These are phyloP conservation scores for Marmota monax DNA, from an alignment of 2,113 vertebrate genomes.

Conservation along the genomic window DNA sequence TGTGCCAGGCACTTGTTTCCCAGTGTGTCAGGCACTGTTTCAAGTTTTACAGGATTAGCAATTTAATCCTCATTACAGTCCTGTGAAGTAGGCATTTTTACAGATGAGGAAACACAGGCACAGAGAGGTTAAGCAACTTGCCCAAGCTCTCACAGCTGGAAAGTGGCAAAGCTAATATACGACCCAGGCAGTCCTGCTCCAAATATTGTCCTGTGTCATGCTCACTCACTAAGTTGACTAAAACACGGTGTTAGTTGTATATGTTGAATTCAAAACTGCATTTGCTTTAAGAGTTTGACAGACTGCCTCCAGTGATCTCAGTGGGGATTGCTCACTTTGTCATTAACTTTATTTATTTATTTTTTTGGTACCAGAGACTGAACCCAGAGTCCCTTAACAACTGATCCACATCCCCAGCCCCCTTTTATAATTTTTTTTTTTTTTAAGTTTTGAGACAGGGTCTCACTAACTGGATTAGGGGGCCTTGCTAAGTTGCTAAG, in stretches of 20 bases:
- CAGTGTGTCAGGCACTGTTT: constrained; percentile 50
- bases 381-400: no score
- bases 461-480: background rate
- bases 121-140: constrained; percentile 53
- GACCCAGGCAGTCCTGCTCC: background rate
- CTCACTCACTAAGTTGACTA: background rate
- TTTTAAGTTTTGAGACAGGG: background rate
- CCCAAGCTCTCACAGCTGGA: constrained; percentile 10
- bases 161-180: background rate
- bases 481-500: no score
- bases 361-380: no score
- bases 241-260: background rate
- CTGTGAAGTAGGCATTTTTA: constrained; percentile 44
- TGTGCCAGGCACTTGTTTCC: background rate
- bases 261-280: background rate
- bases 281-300: background rate
- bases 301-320: background rate
- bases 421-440: no score
- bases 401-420: no score
- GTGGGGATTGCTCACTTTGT: background rate
- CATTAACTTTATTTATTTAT: background rate
- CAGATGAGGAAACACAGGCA: constrained; percentile 26
- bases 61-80: constrained; percentile 71
- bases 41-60: constrained; percentile 71
- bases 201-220: background rate